A percentile compares a stretch with the other conserved stretches of the same genome.
Evolutionary conservation across 2,113 vertebrate species (phyloP).

Genomic region (Dolichotis patagonum): DNA sequence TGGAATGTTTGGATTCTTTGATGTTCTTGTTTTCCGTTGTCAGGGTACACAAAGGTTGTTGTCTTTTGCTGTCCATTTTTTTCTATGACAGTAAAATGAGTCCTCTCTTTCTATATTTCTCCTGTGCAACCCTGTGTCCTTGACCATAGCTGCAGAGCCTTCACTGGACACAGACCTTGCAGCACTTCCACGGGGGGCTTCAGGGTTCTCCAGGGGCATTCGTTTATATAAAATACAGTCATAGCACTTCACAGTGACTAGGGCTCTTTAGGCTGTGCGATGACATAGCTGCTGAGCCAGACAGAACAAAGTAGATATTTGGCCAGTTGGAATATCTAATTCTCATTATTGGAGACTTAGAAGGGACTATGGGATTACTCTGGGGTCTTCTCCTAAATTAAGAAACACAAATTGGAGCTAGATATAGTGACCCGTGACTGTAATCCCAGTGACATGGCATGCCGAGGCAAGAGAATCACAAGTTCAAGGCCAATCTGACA

Average conservation of each 20-base stretch:
- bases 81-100: not conserved
- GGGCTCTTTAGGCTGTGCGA: not conserved
- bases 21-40: not conserved
- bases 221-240: not conserved
- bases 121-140: not conserved
- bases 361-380: not conserved
- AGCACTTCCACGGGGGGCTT: not conserved
- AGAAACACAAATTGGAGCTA: not conserved
- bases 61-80: not conserved
- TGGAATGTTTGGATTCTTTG: not conserved
- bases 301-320: not conserved
- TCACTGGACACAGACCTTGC: not conserved
- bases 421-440: not conserved
- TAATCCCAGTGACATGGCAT: not conserved
- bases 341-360: conserved; percentile 13
- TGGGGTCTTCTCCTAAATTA: not conserved
- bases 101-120: not conserved
- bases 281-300: not conserved
- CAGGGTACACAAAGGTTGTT: not conserved
- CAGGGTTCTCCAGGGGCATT: not conserved
- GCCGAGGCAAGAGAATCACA: not conserved
- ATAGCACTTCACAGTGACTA: not conserved
- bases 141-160: not conserved
- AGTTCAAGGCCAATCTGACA: not conserved
- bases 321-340: not conserved